Conservation (phyloP, 2,797 vertebrate species). For the Rhynchotus rufescens region DNA sequence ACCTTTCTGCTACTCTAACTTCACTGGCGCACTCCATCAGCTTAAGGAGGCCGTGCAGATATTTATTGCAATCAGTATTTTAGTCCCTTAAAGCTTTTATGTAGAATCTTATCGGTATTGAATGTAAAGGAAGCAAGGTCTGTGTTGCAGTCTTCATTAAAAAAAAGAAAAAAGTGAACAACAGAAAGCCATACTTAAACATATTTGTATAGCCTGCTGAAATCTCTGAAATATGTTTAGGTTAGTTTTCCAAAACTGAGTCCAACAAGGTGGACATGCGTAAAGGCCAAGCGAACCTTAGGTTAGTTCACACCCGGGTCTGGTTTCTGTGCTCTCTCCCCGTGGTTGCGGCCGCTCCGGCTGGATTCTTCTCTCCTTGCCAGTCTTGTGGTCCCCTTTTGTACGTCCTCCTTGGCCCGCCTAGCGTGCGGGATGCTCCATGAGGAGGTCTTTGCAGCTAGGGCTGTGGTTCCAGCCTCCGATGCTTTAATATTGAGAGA, state of each 20-base stretch:
- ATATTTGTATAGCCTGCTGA: conserved; percentile 66
- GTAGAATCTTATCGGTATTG: conserved; percentile 82
- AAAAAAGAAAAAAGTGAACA: conserved; percentile 31
- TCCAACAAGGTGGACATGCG: neutral
- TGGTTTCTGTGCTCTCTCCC: conserved; percentile 41
- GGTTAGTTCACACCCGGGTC: conserved; percentile 33
- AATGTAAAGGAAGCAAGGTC: conserved; percentile 85
- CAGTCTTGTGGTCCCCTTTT: conserved; percentile 26
- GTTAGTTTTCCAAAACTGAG: conserved; percentile 32
- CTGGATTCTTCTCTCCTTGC: neutral
- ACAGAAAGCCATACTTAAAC: conserved; percentile 72
- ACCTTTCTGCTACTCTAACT: conserved; percentile 75
- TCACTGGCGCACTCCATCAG: conserved; percentile 71
- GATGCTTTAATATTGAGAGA: conserved; percentile 43
- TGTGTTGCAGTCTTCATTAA: conserved; percentile 67
- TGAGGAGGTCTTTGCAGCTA: conserved; percentile 12
- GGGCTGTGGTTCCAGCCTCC: conserved; percentile 22
- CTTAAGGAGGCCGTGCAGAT: conserved; percentile 75
- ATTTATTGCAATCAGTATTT: conserved; percentile 88
- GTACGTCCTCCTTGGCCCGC: neutral
- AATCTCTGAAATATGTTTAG: conserved; percentile 53
- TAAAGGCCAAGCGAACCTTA: conserved; percentile 55
- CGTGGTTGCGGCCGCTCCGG: neutral
- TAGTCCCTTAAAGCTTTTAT: conserved; percentile 81
- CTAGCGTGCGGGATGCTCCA: neutral